These are phyloP conservation scores for Paramormyrops hopkinsi DNA, from an alignment of 2,797 vertebrate genomes.

Conservation along the genomic window DNA sequence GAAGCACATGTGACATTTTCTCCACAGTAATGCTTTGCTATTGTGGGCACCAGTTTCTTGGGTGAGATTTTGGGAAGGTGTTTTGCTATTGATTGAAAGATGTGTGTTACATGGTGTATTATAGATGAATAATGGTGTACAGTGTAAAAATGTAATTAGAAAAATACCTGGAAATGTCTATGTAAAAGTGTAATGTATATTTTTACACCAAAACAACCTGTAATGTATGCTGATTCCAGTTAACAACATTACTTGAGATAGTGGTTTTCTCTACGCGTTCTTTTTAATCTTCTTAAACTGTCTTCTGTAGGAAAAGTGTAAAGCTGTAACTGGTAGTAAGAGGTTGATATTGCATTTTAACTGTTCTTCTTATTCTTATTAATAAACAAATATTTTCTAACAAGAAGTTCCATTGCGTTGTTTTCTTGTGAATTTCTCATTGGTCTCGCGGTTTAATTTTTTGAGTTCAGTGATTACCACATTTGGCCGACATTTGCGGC, in stretches of 20 bases:
- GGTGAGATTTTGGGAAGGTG: conserved; percentile 43
- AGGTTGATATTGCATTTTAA: conserved; percentile 24
- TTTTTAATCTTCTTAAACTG: conserved; percentile 21
- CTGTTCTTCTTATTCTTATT: conserved; percentile 22
- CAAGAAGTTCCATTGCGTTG: not conserved
- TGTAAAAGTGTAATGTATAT: conserved; percentile 26
- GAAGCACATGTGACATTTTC: conserved; percentile 47
- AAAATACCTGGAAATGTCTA: conserved; percentile 48
- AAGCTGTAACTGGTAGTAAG: conserved; percentile 22
- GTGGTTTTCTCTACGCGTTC: conserved; percentile 25
- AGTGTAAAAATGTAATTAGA: conserved; percentile 71
- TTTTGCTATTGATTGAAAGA: conserved; percentile 66
- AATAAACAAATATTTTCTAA: conserved; percentile 31
- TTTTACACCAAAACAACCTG: conserved; percentile 25
- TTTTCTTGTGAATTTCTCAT: conserved; percentile 11
- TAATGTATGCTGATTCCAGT: conserved; percentile 18
- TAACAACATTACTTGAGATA: conserved; percentile 19
- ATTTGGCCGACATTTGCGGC: not conserved
- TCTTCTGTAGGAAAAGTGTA: conserved; percentile 21
- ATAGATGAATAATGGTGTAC: conserved; percentile 68
- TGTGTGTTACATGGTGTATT: conserved; percentile 71
- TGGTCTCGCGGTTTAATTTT: not conserved
- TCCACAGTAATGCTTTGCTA: conserved; percentile 56
- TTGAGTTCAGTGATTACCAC: not conserved
- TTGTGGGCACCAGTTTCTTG: conserved; percentile 42